Percentiles rank a stretch among this genome's conserved stretches.
Evolutionary conservation across 2,113 vertebrate species (phyloP).

Genomic region (Neomonachus schauinslandi): DNA sequence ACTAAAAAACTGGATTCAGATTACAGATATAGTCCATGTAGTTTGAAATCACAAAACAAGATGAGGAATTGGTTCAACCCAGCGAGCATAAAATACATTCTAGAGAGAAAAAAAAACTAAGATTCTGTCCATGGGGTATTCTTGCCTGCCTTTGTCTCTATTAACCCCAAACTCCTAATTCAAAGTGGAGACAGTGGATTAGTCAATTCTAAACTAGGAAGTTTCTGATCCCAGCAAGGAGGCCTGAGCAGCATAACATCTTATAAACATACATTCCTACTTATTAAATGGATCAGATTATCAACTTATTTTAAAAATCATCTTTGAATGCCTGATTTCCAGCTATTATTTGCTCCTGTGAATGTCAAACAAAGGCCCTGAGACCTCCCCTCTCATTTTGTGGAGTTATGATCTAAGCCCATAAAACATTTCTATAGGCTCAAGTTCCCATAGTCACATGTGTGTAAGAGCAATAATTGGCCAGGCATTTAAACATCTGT

Average conservation of each 20-base stretch:
- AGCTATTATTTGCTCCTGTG: not conserved
- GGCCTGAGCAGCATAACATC: not conserved
- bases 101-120: not conserved
- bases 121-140: not conserved
- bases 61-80: not conserved
- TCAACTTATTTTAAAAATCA: not conserved
- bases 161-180: not conserved
- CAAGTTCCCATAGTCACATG: not conserved
- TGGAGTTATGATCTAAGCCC: not conserved
- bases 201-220: not conserved
- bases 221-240: not conserved
- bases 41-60: conserved; percentile 49
- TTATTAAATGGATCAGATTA: not conserved
- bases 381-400: not conserved
- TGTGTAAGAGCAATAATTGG: not conserved
- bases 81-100: not conserved
- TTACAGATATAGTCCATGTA: not conserved
- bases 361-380: not conserved
- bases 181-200: not conserved
- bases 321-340: not conserved
- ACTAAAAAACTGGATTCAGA: not conserved
- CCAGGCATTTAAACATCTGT: not conserved
- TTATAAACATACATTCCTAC: not conserved
- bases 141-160: not conserved
- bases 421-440: not conserved